Base-by-base conservation (phyloP, 2,113 vertebrate species). In the Apodemus sylvaticus region DNA sequence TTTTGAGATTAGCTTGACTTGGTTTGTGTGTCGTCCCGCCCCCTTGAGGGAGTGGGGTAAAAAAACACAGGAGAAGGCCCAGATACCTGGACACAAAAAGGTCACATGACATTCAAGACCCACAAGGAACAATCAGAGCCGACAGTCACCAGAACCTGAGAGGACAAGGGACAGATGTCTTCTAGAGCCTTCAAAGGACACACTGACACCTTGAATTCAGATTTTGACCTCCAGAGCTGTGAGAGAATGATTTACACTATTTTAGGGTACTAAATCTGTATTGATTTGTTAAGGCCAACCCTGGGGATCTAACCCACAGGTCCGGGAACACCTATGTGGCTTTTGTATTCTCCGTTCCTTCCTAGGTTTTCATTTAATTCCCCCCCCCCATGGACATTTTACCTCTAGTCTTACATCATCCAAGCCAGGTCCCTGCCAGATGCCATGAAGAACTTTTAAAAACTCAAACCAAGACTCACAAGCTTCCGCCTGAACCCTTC, bases 321-420 rank as follows among this genome's bases (percentile, higher is more conserved):
- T n/a, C 26, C 39, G 58, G 36, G 17, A 53, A 66, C 7, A 48
- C 20, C 45, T 45, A 7, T 45, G 24, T 1, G 14, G 12, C 8
- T 22, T 48, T 48, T 91, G 29, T 20, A 55, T 17, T 45, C 34
- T 78, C 51, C 1, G 9, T 60, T 76, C 10, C 22, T 45, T 48
- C 9, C 14, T 12, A 53, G 55, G 62, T 36, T 48, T 3, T 39
- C 62, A 45, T 48, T 51, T 48, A 55, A 85, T n/a, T n/a, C n/a
- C n/a, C n/a, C 90, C 10, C 45, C 58, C 24, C 42, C 0, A 0
- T 2, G 29, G 29, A 5, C 24, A 36, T 51, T 74, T 48, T 31
- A 36, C 31, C 89, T 82, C 76, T 55, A 71, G 45, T 29, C 31
- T 34, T 5, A 11, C 7, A 31, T 68, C 29, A 36, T 88, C 9